Conservation (phyloP, 23 tunicate genomes). For the Ascidia mentula region DNA sequence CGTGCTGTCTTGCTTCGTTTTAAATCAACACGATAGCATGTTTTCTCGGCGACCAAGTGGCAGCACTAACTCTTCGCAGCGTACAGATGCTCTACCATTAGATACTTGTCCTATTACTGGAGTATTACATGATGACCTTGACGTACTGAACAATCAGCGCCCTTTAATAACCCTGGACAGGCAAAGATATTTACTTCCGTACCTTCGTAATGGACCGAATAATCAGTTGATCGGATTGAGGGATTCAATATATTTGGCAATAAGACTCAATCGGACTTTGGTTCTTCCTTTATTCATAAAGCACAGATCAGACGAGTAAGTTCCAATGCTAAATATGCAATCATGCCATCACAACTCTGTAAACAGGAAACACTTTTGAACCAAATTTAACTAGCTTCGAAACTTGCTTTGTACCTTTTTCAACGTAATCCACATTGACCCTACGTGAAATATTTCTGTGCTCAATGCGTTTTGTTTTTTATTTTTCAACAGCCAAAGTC, state of each 20-base stretch:
- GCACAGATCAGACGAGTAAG: slow-evolving; percentile 38
- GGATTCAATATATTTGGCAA: slow-evolving; percentile 47
- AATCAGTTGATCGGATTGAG: slow-evolving; percentile 51
- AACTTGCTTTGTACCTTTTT: too few species aligned
- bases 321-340: too few species aligned
- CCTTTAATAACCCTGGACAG: slow-evolving; percentile 3
- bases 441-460: too few species aligned
- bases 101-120: not conserved
- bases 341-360: too few species aligned
- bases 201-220: slow-evolving; percentile 41
- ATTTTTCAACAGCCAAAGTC: not conserved
- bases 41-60: not conserved
- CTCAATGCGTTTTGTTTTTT: too few species aligned
- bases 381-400: too few species aligned
- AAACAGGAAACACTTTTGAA: too few species aligned
- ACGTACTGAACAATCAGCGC: not conserved
- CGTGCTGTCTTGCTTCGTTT: not conserved
- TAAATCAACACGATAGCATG: not conserved
- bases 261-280: slow-evolving; percentile 38
- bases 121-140: not conserved
- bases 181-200: slow-evolving; percentile 12
- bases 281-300: slow-evolving; percentile 34
- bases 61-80: not conserved
- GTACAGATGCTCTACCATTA: not conserved
- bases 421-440: too few species aligned